These are phyloP conservation scores for Littorina saxatilis DNA, from an alignment of 1,140 invertebrate species.

Conservation along the genomic window DNA sequence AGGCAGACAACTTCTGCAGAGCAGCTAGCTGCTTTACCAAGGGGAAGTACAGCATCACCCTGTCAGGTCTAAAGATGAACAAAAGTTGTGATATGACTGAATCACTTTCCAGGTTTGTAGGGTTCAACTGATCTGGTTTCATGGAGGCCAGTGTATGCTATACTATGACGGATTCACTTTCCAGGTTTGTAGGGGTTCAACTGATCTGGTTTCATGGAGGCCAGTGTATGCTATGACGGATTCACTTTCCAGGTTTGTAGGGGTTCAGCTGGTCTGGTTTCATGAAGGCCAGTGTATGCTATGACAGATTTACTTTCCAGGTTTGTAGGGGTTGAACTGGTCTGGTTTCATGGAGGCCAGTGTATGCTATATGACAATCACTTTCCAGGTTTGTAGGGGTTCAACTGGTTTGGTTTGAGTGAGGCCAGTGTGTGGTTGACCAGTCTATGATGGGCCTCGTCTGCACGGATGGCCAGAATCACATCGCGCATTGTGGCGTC, in stretches of 20 bases:
- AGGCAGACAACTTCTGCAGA: too few relatives aligned
- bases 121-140: conserved; percentile 67
- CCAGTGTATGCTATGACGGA: conserved; percentile 72
- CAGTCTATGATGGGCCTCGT: conserved; percentile 74
- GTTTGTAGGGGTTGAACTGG: conserved; percentile 71
- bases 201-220: conserved; percentile 64
- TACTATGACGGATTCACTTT: too few relatives aligned
- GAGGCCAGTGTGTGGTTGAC: conserved; percentile 74
- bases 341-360: conserved; percentile 66
- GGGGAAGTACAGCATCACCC: too few relatives aligned
- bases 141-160: conserved; percentile 71
- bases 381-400: conserved; percentile 72
- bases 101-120: conserved; percentile 71
- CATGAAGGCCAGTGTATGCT: conserved; percentile 71
- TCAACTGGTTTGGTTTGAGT: conserved; percentile 65
- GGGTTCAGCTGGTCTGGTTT: conserved; percentile 69
- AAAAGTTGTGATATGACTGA: too few relatives aligned
- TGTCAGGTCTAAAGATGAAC: too few relatives aligned
- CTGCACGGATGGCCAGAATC: conserved; percentile 70
- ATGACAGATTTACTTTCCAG: too few relatives aligned
- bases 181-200: conserved; percentile 73
- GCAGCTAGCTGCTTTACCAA: too few relatives aligned
- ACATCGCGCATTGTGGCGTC: conserved; percentile 71
- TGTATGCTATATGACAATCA: too few relatives aligned
- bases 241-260: conserved; percentile 71